These are phyloP conservation scores for Poeciliopsis turneri DNA, from an alignment of 2,797 vertebrate species.

Conservation along the genomic window DNA sequence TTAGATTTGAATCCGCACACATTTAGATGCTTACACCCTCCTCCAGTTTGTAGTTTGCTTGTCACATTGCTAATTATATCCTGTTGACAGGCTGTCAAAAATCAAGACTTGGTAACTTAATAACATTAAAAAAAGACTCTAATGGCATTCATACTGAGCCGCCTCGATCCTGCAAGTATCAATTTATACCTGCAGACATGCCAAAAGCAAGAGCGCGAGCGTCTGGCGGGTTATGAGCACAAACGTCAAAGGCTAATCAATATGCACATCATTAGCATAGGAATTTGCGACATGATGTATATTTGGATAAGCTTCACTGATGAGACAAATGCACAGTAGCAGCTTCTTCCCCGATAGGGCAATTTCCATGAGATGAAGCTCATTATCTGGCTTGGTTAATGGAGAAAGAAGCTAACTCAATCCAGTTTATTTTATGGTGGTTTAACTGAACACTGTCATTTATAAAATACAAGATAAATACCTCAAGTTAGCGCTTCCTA, in stretches of 20 bases:
- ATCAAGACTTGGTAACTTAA: constrained; percentile 35
- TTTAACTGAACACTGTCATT: constrained; percentile 38
- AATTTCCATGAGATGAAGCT: constrained; percentile 40
- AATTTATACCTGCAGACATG: constrained; percentile 40
- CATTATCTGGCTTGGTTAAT: constrained; percentile 36
- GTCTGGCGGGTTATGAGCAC: constrained; percentile 24
- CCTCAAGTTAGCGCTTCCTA: neutral
- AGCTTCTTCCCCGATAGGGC: constrained; percentile 14
- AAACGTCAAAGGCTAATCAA: constrained; percentile 39
- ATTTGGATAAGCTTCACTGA: constrained; percentile 31
- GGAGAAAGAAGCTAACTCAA: constrained; percentile 38
- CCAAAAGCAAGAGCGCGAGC: constrained; percentile 12
- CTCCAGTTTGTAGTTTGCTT: constrained; percentile 38
- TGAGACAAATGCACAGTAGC: constrained; percentile 31
- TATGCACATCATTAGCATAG: constrained; percentile 27
- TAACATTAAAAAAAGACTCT: constrained; percentile 38
- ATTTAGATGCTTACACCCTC: neutral
- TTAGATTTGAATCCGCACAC: constrained; percentile 13
- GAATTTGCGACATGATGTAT: constrained; percentile 22
- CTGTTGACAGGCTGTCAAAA: constrained; percentile 42
- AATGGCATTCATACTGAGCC: constrained; percentile 38
- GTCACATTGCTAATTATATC: constrained; percentile 47
- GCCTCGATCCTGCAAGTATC: constrained; percentile 27
- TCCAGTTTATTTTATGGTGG: constrained; percentile 18
- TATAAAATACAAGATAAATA: constrained; percentile 10